Evolutionary conservation across 1,140 invertebrate species (phyloP).

Genomic region (Globodera rostochiensis): DNA sequence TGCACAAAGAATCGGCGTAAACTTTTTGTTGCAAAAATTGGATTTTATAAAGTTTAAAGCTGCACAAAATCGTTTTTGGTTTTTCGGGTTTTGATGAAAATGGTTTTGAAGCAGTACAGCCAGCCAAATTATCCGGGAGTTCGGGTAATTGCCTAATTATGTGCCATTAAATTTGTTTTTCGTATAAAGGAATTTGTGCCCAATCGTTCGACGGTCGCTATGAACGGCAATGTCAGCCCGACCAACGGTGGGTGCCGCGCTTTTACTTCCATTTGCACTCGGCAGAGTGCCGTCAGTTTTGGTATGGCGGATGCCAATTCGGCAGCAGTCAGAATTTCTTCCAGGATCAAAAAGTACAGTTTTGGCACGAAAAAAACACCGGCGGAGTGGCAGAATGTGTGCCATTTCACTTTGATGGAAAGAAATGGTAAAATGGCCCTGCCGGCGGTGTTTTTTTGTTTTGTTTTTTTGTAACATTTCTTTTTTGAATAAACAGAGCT

Average conservation of each 20-base stretch:
- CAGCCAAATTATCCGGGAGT: no score
- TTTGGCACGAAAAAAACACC: not conserved
- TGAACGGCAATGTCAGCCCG: slow-evolving; percentile 35
- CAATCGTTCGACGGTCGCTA: slow-evolving; percentile 50
- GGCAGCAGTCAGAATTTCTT: slow-evolving; percentile 50
- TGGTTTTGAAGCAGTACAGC: no score
- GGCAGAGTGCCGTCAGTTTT: slow-evolving; percentile 50
- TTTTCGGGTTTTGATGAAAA: no score
- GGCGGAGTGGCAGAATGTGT: not conserved
- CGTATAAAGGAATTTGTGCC: slow-evolving; percentile 36
- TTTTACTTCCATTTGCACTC: slow-evolving; percentile 36
- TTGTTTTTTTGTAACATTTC: no score
- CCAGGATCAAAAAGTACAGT: slow-evolving; percentile 31
- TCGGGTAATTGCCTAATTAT: no score
- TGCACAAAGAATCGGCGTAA: slow-evolving; percentile 45
- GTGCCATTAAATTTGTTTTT: slow-evolving; percentile 18
- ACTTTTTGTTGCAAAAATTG: not conserved
- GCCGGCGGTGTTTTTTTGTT: no score
- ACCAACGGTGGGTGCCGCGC: slow-evolving; percentile 35
- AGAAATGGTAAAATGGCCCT: no score
- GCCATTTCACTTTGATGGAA: not conserved
- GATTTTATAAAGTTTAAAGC: not conserved
- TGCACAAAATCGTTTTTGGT: no score
- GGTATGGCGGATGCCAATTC: slow-evolving; percentile 56
- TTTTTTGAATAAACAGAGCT: slow-evolving; percentile 18